Percentiles rank a stretch among this genome's conserved stretches.
These are phyloP conservation scores for Pseudochirops cupreus DNA, from an alignment of 2,797 vertebrate genomes.

Conservation along the genomic window DNA sequence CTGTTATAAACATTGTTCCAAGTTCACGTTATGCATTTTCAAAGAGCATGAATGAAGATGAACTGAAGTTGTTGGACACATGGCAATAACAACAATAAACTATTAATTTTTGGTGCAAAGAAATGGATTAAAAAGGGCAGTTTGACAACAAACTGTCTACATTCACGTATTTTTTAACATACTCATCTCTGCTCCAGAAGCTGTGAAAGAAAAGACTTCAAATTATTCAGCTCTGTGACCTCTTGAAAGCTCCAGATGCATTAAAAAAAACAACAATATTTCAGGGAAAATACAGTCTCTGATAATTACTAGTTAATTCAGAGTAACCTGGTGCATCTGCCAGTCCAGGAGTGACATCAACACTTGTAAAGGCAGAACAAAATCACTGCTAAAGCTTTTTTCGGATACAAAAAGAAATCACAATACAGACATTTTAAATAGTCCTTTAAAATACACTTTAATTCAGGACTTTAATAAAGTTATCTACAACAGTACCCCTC, in stretches of 20 bases:
- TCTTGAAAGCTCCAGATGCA: not conserved
- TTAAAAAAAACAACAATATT: not conserved
- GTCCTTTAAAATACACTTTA: constrained; percentile 35
- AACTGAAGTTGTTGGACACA: constrained; percentile 47
- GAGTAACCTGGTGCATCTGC: not conserved
- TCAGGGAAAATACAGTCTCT: not conserved
- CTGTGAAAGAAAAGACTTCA: constrained; percentile 20
- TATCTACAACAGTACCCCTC: constrained; percentile 38
- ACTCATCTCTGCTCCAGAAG: constrained; percentile 38
- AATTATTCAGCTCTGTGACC: not conserved
- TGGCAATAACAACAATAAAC: constrained; percentile 54
- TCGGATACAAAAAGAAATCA: constrained; percentile 52
- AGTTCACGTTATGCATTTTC: constrained; percentile 26
- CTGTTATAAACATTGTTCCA: constrained; percentile 36
- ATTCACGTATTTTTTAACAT: constrained; percentile 28
- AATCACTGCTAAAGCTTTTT: not conserved
- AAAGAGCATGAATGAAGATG: constrained; percentile 38
- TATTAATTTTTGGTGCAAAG: constrained; percentile 54
- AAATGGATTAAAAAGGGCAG: constrained; percentile 15
- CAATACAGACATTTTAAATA: constrained; percentile 51
- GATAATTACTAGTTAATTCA: not conserved
- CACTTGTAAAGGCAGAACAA: not conserved
- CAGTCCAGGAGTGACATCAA: not conserved
- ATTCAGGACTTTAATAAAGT: constrained; percentile 43
- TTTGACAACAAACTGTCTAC: constrained; percentile 31